A percentile compares a stretch with the other conserved stretches of the same genome.
phyloP scores from a whole-genome alignment of 2,888 invertebrate species.

The Euplexia lucipara region DNA sequence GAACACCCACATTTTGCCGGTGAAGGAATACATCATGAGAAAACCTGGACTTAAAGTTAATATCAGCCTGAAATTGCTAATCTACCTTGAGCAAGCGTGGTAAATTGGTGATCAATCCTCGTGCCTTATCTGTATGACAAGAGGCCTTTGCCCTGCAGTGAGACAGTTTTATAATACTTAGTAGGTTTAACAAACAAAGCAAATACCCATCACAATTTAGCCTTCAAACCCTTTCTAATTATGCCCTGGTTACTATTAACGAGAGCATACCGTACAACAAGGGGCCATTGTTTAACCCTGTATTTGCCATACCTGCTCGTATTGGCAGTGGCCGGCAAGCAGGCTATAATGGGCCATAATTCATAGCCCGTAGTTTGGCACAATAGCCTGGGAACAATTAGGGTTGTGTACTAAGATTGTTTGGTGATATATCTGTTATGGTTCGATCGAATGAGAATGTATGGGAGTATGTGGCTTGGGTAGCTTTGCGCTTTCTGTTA shows the following conservation, averaged over 20 bases:
- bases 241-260: constrained; percentile 24
- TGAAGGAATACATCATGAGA: too few species aligned
- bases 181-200: neutral
- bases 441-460: constrained; percentile 34
- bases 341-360: constrained; percentile 54
- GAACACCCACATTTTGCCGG: too few species aligned
- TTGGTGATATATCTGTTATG: constrained; percentile 44
- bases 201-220: neutral
- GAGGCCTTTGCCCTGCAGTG: too few species aligned
- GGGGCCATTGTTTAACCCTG: constrained; percentile 31
- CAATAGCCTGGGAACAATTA: constrained; percentile 56
- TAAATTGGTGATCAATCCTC: too few species aligned
- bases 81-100: too few species aligned
- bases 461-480: constrained; percentile 12
- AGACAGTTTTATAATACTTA: too few species aligned
- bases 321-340: constrained; percentile 51
- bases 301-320: constrained; percentile 52
- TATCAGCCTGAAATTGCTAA: too few species aligned
- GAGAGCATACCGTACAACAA: constrained; percentile 18
- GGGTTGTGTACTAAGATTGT: constrained; percentile 52
- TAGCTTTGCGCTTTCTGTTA: too few species aligned
- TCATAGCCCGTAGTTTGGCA: constrained; percentile 52
- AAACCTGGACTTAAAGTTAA: too few species aligned
- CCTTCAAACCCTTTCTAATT: constrained; percentile 23
- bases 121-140: too few species aligned